phyloP scores from a whole-genome alignment of 2,113 vertebrate genomes.

The Thinocorus orbignyianus region DNA sequence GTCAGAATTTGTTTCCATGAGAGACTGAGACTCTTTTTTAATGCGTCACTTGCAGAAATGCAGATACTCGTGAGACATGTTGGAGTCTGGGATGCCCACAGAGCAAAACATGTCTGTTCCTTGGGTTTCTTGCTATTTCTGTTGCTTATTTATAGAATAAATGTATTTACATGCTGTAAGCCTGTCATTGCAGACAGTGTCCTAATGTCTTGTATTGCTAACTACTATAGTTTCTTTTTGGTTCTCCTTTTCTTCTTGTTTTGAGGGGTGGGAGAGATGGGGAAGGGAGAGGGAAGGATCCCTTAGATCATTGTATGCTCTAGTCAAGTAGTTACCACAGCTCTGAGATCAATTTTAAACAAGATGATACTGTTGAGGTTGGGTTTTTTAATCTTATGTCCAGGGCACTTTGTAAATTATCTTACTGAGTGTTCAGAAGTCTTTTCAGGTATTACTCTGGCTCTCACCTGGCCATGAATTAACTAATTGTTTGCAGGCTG shows the following conservation, averaged over 20 bases:
- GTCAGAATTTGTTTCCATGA: not conserved
- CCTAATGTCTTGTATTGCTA: slow-evolving; percentile 35
- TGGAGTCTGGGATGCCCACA: not conserved
- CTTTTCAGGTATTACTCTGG: not conserved
- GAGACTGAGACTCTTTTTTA: not conserved
- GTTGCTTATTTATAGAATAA: slow-evolving; percentile 31
- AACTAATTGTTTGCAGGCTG: not conserved
- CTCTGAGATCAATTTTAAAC: slow-evolving; percentile 1
- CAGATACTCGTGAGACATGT: not conserved
- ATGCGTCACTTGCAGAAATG: not conserved
- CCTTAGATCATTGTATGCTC: not conserved
- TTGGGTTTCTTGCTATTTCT: slow-evolving; percentile 15
- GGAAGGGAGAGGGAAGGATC: not conserved
- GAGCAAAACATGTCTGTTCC: not conserved
- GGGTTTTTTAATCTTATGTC: not conserved
- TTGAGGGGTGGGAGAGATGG: not conserved
- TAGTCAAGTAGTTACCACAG: slow-evolving; percentile 23
- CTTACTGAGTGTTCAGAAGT: not conserved
- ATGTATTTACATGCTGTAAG: slow-evolving; percentile 39
- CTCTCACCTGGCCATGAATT: not conserved
- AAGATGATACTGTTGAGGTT: not conserved
- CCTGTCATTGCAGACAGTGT: not conserved
- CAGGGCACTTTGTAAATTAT: not conserved
- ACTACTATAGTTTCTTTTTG: not conserved
- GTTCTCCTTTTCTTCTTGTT: not conserved